These are phyloP conservation scores for Amblyjoppa proteus DNA, from an alignment of 2,888 invertebrate genomes.

Conservation along the genomic window DNA sequence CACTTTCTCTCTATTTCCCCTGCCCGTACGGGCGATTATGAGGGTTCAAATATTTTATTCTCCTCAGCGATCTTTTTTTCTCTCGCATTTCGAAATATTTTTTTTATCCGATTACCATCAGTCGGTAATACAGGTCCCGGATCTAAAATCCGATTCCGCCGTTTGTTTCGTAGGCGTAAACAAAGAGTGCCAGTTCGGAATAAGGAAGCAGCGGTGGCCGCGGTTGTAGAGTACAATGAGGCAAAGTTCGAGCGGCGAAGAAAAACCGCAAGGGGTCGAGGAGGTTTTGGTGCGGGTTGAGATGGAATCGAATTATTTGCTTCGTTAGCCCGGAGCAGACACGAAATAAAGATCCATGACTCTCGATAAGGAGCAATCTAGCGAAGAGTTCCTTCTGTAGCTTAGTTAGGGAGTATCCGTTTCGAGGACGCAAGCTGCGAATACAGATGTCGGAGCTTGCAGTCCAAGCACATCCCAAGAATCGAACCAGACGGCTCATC, in stretches of 20 bases:
- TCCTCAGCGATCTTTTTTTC: neutral
- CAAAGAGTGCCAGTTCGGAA: slow-evolving; percentile 3
- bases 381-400: slow-evolving; percentile 27
- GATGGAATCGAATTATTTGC: slow-evolving; percentile 27
- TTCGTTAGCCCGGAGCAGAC: slow-evolving; percentile 32
- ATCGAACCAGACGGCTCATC: slow-evolving; percentile 5
- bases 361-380: slow-evolving; percentile 26
- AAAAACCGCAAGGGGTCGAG: neutral
- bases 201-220: slow-evolving; percentile 12
- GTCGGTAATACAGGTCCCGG: neutral
- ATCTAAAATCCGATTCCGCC: neutral
- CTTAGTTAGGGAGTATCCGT: slow-evolving; percentile 43
- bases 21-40: too few relatives aligned
- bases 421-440: slow-evolving; percentile 32
- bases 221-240: neutral
- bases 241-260: neutral
- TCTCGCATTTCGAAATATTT: neutral
- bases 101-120: neutral
- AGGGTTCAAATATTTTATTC: neutral
- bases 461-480: slow-evolving; percentile 14
- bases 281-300: neutral
- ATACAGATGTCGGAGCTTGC: slow-evolving; percentile 30
- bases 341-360: slow-evolving; percentile 12
- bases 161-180: slow-evolving; percentile 11
- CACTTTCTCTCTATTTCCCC: too few relatives aligned